Base-by-base conservation (phyloP, 2,113 vertebrate species). In the Austrofundulus limnaeus region DNA sequence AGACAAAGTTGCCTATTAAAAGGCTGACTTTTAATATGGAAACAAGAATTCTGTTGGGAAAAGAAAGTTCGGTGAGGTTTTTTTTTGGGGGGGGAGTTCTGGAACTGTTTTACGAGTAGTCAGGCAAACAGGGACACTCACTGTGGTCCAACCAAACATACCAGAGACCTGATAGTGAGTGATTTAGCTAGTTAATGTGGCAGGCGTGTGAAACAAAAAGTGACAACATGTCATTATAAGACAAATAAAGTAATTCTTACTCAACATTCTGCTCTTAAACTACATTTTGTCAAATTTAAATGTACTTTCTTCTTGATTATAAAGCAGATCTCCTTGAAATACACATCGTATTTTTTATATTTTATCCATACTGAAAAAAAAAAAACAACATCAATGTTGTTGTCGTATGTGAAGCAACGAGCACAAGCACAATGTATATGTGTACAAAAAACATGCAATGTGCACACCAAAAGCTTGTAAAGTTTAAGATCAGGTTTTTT, bases 1-100 rank as follows among this genome's bases (percentile, higher is more conserved):
- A 74, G 81, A 85, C 82, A 88, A 81, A 70, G 71, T 71, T 70
- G 75, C 85, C 75, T 63, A 81, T 90, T 89, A 91, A 92, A 24
- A 85, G 37, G 55, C 70, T 79, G 77, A 66, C 39, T 75, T 75
- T 75, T 87, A 20, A 89, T 90, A 88, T 88, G 87, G 86, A 91
- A 91, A 88, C 83, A 83, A 71, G 76, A 75, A 76, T 86, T 85
- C 75, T 73, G 71, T 79, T 86, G 67, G 75, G 72, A 72, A 82
- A 85, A 76, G 62, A 83, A 74, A 70, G 72, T 71, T 8, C 10
- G 8, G 31, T 34, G 10, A 34, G 31, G 72, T 72, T 74, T 75
- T 80, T 19, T 66, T 41, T 11, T 38, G 38, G 25, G 42, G 12
- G 14, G 50, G 47, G 52, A 52, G 38, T 67, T 83, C 70, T 72